A percentile compares a stretch with the other conserved stretches of the same genome.
Conservation (phyloP, 2,888 invertebrate species). For the Monochamus alternatus region DNA sequence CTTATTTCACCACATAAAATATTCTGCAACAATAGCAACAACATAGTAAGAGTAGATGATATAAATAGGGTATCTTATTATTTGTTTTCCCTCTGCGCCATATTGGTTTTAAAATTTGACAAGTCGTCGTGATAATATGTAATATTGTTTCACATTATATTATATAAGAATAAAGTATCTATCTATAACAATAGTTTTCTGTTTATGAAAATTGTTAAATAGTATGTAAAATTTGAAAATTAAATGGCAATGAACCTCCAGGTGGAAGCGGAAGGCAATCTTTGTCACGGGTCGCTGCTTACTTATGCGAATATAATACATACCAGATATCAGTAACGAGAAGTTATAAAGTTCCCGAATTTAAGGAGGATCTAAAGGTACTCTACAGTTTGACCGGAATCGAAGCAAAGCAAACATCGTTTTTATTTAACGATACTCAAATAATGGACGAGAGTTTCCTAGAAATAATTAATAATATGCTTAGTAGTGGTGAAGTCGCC, state of each 20-base stretch:
- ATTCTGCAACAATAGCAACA: too few relatives aligned
- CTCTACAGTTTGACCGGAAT: constrained; percentile 84
- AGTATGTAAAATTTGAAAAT: too few relatives aligned
- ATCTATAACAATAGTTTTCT: too few relatives aligned
- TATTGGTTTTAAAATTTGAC: too few relatives aligned
- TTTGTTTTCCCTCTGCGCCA: too few relatives aligned
- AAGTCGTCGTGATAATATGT: too few relatives aligned
- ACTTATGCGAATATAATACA: constrained; percentile 84
- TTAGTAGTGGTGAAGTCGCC: constrained; percentile 90
- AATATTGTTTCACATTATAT: too few relatives aligned
- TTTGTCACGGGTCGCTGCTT: constrained; percentile 83
- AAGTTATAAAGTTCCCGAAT: constrained; percentile 84
- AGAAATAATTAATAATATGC: constrained; percentile 90
- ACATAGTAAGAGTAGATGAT: too few relatives aligned
- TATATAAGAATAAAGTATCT: too few relatives aligned
- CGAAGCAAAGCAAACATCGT: constrained; percentile 82
- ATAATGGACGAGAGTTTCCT: constrained; percentile 88
- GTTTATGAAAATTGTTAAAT: too few relatives aligned
- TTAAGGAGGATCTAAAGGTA: constrained; percentile 86
- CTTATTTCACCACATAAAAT: too few relatives aligned
- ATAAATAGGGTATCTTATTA: too few relatives aligned
- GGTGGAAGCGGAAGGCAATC: constrained; percentile 91
- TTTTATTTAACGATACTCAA: constrained; percentile 91
- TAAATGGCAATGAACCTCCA: constrained; percentile 54
- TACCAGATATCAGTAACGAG: constrained; percentile 88